Evolutionary conservation across 2,113 vertebrate species (phyloP).

Genomic region (Microcebus murinus): DNA sequence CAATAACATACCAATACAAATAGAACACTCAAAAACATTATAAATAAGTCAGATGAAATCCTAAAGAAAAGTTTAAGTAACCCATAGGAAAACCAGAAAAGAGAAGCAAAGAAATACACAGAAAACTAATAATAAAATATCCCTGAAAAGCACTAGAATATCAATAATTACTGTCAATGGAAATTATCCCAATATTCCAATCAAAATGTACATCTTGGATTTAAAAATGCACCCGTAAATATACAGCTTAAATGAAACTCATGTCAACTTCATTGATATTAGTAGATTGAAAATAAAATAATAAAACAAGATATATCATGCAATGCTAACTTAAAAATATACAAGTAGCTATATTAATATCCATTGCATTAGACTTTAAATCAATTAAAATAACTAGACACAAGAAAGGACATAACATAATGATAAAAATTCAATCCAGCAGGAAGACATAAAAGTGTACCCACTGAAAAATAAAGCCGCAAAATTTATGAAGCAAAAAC

Average conservation of each 20-base stretch:
- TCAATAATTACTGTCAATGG: background rate
- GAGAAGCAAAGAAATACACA: background rate
- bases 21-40: background rate
- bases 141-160: background rate
- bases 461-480: background rate
- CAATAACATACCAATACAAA: background rate
- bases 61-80: background rate
- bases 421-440: background rate
- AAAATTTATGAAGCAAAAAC: background rate
- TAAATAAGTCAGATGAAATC: background rate
- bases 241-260: background rate
- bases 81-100: background rate
- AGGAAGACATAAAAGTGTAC: background rate
- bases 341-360: background rate
- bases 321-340: background rate
- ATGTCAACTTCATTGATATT: background rate
- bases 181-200: too few relatives aligned
- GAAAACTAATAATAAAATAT: background rate
- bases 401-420: background rate
- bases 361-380: background rate
- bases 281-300: background rate
- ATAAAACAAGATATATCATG: background rate
- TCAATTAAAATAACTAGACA: background rate
- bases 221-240: background rate
- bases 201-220: background rate